These are phyloP conservation scores for Eledona agricola DNA, from an alignment of 2,888 invertebrate species.

Conservation along the genomic window DNA sequence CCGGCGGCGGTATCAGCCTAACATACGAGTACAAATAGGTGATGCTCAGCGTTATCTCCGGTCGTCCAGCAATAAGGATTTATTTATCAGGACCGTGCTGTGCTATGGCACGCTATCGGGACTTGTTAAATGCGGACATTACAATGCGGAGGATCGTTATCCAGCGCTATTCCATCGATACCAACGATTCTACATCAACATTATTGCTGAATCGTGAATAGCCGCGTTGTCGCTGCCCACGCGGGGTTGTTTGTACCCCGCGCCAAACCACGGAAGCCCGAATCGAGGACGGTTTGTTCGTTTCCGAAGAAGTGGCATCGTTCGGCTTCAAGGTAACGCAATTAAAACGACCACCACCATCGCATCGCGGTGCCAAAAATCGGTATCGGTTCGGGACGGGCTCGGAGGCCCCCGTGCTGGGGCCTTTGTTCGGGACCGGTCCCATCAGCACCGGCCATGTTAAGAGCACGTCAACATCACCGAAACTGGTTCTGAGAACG, in stretches of 20 bases:
- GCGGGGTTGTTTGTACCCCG: conserved; percentile 39
- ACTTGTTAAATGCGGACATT: conserved; percentile 63
- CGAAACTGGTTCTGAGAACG: conserved; percentile 55
- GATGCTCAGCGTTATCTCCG: conserved; percentile 55
- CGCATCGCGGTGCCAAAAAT: no score
- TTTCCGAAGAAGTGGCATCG: no score
- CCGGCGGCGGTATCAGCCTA: conserved; percentile 25
- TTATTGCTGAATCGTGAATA: conserved; percentile 63
- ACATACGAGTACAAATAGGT: conserved; percentile 55
- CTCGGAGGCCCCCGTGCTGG: no score
- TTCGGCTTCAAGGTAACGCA: conserved; percentile 59
- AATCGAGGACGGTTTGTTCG: no score
- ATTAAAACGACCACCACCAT: no score
- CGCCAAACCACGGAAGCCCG: no score
- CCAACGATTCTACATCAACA: conserved; percentile 62
- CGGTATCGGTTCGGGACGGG: no score
- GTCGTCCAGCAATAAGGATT: conserved; percentile 58
- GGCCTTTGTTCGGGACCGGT: conserved; percentile 56
- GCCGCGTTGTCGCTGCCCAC: conserved; percentile 59
- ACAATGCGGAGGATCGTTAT: conserved; percentile 63
- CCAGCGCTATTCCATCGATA: conserved; percentile 61
- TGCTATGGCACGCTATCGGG: conserved; percentile 55
- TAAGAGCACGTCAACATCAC: conserved; percentile 42
- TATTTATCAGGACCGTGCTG: conserved; percentile 56
- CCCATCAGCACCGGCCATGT: conserved; percentile 55